A percentile compares a stretch with the other conserved stretches of the same genome.
Evolutionary conservation across 23 tunicate genomes (phyloP).

Genomic region (Styela plicata): DNA sequence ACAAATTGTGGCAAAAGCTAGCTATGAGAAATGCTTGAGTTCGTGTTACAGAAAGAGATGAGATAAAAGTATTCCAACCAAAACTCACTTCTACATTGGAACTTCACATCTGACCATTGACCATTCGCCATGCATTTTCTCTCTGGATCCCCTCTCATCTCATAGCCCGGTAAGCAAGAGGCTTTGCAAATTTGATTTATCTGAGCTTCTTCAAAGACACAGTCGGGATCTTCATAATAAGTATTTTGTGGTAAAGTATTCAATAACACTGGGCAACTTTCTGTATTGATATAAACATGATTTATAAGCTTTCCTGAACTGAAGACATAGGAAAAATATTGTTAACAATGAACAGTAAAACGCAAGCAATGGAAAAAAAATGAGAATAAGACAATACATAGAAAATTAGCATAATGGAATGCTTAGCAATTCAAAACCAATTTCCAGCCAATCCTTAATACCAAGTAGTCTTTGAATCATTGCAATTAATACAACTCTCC

Average conservation of each 20-base stretch:
- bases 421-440: too few species aligned
- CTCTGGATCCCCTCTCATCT: conserved; percentile 38
- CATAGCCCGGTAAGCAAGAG: conserved; percentile 41
- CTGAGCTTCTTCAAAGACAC: conserved; percentile 60
- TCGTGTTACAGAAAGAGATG: too few species aligned
- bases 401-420: too few species aligned
- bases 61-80: neutral
- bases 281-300: too few species aligned
- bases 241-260: conserved; percentile 22
- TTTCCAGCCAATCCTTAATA: too few species aligned
- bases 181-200: conserved; percentile 53
- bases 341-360: too few species aligned
- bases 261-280: conserved; percentile 27
- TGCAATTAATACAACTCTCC: too few species aligned
- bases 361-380: too few species aligned
- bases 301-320: too few species aligned
- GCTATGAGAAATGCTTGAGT: neutral
- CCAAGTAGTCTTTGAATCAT: too few species aligned
- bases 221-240: conserved; percentile 43
- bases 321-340: too few species aligned
- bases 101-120: conserved; percentile 38
- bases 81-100: conserved; percentile 52
- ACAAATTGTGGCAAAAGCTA: neutral
- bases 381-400: too few species aligned
- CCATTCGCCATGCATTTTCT: conserved; percentile 43